Conservation (phyloP, 2,888 invertebrate genomes). For the Synergus gifuensis region DNA sequence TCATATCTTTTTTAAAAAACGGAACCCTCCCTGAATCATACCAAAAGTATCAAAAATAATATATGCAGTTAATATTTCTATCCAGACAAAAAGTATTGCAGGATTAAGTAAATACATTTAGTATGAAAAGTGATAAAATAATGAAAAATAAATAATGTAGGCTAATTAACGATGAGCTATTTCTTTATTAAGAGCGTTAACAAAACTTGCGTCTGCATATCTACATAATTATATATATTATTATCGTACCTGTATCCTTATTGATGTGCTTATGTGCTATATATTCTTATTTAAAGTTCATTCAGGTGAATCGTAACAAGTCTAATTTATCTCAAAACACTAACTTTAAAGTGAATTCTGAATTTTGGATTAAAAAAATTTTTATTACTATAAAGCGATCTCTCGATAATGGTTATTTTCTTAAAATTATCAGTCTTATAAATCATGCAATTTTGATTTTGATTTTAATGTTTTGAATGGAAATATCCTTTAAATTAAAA, state of each 20-base stretch:
- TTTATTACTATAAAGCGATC: slow-evolving; percentile 7
- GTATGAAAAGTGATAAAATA: not conserved
- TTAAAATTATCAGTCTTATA: slow-evolving; percentile 40
- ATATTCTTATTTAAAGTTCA: not conserved
- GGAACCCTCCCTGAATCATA: slow-evolving; percentile 6
- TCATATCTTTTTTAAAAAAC: slow-evolving; percentile 23
- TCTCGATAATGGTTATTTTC: not conserved
- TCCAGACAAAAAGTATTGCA: not conserved
- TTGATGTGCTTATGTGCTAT: not conserved
- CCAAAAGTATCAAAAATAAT: slow-evolving; percentile 11
- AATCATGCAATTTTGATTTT: not conserved
- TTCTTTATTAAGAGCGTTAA: slow-evolving; percentile 39
- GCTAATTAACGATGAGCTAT: slow-evolving; percentile 3
- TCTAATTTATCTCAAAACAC: not conserved
- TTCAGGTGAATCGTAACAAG: not conserved
- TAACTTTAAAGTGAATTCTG: not conserved
- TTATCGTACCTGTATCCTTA: not conserved
- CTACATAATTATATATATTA: not conserved
- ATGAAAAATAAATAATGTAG: slow-evolving; percentile 3
- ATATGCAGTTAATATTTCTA: not conserved
- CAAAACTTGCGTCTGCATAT: slow-evolving; percentile 11
- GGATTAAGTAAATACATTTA: not conserved
- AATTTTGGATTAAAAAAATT: too few relatives aligned
- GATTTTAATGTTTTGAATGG: not conserved
- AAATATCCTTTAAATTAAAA: not conserved